phyloP scores from a whole-genome alignment of 2,888 invertebrate species.

The Lacanobia oleracea region DNA sequence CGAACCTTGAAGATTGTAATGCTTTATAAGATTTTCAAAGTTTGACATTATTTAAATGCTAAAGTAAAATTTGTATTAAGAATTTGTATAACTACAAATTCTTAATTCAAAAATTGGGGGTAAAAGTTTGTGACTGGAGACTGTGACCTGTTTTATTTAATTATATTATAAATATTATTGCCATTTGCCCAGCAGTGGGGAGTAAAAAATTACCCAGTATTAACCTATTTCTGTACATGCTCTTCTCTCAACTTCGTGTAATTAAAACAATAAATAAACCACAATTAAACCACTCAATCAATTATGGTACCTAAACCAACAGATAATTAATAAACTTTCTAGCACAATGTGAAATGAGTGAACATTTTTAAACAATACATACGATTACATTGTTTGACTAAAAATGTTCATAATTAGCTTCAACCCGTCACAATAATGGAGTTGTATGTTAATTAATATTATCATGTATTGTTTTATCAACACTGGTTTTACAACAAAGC shows the following conservation, averaged over 20 bases:
- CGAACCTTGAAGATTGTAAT: too few relatives aligned
- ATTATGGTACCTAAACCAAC: neutral
- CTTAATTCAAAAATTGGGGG: too few relatives aligned
- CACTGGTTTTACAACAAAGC: slow-evolving; percentile 1
- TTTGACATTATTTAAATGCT: too few relatives aligned
- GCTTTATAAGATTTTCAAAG: too few relatives aligned
- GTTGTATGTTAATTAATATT: neutral
- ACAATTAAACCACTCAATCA: neutral
- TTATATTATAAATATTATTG: too few relatives aligned
- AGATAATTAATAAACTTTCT: neutral
- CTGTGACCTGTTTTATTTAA: too few relatives aligned
- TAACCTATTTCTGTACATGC: too few relatives aligned
- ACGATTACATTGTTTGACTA: neutral
- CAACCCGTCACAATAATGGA: neutral
- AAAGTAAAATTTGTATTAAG: too few relatives aligned
- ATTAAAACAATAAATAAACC: neutral
- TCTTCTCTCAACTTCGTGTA: neutral
- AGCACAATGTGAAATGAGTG: neutral
- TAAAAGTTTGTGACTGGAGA: too few relatives aligned
- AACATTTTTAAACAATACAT: slow-evolving; percentile 6
- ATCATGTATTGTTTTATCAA: neutral
- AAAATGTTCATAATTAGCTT: slow-evolving; percentile 13
- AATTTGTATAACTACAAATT: too few relatives aligned
- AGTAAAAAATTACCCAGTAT: too few relatives aligned
- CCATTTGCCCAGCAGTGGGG: too few relatives aligned